A percentile compares a stretch with the other conserved stretches of the same genome.
phyloP scores from a whole-genome alignment of 2,888 invertebrate genomes.

The Minunthozetes semirufus region DNA sequence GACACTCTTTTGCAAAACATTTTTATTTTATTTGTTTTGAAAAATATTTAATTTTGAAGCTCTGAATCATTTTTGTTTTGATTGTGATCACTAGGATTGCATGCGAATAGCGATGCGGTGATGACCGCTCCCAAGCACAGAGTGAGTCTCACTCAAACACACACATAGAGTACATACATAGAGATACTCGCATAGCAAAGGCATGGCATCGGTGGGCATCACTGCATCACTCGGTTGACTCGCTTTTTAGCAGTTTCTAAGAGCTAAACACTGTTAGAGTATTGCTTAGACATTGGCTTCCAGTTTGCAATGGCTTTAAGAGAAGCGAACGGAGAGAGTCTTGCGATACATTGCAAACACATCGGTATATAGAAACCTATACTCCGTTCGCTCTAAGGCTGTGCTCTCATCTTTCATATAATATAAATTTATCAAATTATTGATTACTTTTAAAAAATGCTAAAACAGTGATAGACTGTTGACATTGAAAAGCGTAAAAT shows the following conservation, averaged over 20 bases:
- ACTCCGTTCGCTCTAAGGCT: slow-evolving; percentile 12
- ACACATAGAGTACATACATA: no score
- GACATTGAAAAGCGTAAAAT: background rate
- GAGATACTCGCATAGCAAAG: slow-evolving; percentile 4
- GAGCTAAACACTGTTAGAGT: background rate
- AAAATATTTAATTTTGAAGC: background rate
- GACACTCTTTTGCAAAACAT: background rate
- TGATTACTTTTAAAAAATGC: slow-evolving; percentile 25
- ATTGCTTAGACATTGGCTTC: no score
- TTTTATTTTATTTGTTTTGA: background rate
- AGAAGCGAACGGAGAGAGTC: background rate
- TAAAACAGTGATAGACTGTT: background rate
- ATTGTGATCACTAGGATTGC: background rate
- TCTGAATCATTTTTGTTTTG: background rate
- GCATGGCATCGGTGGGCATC: slow-evolving; percentile 8
- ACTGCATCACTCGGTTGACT: background rate
- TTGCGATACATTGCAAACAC: background rate
- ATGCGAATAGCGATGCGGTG: slow-evolving; percentile 12
- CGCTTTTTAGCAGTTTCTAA: slow-evolving; percentile 29
- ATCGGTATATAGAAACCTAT: background rate
- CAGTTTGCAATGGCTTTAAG: no score
- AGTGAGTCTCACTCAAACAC: no score
- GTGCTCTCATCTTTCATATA: slow-evolving; percentile 27
- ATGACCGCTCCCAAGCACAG: slow-evolving; percentile 30
- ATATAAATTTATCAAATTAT: slow-evolving; percentile 31